Base-by-base conservation (phyloP, 2,888 invertebrate species). In the Protula sp. region DNA sequence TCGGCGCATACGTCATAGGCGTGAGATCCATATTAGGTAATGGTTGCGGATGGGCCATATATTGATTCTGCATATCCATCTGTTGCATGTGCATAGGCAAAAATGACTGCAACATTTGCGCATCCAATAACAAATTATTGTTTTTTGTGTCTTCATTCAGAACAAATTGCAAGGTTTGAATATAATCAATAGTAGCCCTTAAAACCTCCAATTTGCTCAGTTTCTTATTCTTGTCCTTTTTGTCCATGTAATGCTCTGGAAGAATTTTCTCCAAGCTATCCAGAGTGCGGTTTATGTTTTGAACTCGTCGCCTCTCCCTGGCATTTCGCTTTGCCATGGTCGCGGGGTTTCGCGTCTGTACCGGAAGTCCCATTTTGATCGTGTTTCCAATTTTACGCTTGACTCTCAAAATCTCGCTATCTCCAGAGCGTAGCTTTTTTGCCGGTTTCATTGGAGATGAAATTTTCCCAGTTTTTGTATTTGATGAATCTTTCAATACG, bases 261-360 rank as follows among this genome's bases (percentile, higher is more conserved):
- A 38, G 38, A 19, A 38, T 38, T 19, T 19, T 9, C 38, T 38
- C 38, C 38, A 38, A 19, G 19, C 38, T 38, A 38, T 38, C 38
- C 38, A 38, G 38, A 19, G 38, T 38, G 19, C 19, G 38, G 38
- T 38, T 38, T 9, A 38, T 38, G 38, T 38, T 38, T 38, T 38
- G 38, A 38, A 38, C 38, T 19, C 38, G 38, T 38, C 38, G 9
- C 19, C 38, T 38, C 19, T 38, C 38, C 19, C 38, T 38, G 38
- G 38, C 38, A 38, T 38, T 38, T 19, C 38, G 9, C 19, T 38
- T 38, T 38, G 91, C 92, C 28, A 79, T 77, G 22, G 64, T 31
- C 5, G 31, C 60, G 24, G 89, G 91, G n/a, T 71, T 70, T 0
- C 72, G 67, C 53, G 70, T 67, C 1, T 74, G 70, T 31, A 75